Evolutionary conservation across 2,888 invertebrate species (phyloP).

Genomic region (Sminthurides aquaticus): DNA sequence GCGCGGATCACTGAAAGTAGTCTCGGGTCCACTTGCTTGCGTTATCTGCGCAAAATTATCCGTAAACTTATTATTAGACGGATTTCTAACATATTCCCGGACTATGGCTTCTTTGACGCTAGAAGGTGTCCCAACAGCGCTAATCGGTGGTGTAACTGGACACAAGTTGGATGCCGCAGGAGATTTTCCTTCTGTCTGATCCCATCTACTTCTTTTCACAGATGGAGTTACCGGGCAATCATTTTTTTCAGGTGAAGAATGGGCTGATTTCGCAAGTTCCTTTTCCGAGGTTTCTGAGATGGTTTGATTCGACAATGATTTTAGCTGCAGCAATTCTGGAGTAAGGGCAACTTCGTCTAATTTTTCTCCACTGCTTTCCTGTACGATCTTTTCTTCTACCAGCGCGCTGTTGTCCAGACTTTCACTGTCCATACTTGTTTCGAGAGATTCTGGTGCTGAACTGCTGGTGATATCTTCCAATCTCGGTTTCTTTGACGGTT

Average conservation of each 20-base stretch:
- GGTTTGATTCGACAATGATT: no score
- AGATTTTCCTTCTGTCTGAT: conserved; percentile 13
- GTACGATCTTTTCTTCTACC: not conserved
- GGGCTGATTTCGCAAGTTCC: no score
- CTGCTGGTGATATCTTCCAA: not conserved
- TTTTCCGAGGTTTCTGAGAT: no score
- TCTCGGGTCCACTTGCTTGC: not conserved
- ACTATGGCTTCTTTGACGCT: conserved; percentile 32
- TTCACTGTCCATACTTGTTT: not conserved
- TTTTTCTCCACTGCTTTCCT: no score
- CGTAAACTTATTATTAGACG: conserved; percentile 26
- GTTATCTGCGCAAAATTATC: conserved; percentile 14
- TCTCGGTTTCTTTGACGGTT: no score
- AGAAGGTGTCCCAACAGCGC: no score
- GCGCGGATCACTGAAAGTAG: not conserved
- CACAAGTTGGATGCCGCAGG: not conserved
- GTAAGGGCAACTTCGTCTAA: no score
- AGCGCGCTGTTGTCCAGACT: not conserved
- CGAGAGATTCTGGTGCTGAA: not conserved
- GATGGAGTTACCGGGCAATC: conserved; percentile 5
- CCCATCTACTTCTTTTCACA: conserved; percentile 19
- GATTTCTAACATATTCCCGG: conserved; percentile 34
- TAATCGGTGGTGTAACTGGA: not conserved
- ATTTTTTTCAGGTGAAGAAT: no score
- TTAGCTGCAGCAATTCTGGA: no score